Evolutionary conservation across 2,797 vertebrate species (phyloP).

Genomic region (Clamator glandarius): DNA sequence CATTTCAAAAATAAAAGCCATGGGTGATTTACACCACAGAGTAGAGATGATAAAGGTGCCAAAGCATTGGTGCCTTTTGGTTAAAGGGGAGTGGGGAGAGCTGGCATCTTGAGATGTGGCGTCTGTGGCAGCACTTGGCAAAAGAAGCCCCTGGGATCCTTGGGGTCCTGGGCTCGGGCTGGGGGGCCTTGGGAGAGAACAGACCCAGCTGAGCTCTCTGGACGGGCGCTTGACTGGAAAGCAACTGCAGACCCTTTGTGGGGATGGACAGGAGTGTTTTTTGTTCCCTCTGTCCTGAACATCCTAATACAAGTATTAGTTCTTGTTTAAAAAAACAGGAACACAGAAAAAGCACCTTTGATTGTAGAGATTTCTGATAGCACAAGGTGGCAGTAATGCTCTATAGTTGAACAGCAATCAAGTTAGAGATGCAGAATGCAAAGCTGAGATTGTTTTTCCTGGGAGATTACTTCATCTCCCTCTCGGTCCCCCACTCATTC

Average conservation of each 20-base stretch:
- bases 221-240: not conserved
- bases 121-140: not conserved
- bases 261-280: fast-evolving
- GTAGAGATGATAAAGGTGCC: not conserved
- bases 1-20: not conserved
- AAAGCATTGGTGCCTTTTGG: not conserved
- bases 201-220: fast-evolving
- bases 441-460: not conserved
- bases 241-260: fast-evolving
- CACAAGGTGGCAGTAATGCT: slow-evolving; percentile 55
- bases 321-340: not conserved
- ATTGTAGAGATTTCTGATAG: not conserved
- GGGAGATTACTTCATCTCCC: not conserved
- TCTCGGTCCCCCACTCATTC: fast-evolving
- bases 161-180: not conserved
- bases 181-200: too few species aligned
- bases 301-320: not conserved
- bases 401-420: not conserved
- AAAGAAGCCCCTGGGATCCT: not conserved
- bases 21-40: fast-evolving
- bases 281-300: not conserved
- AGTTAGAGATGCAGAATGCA: not conserved
- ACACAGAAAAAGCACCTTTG: not conserved
- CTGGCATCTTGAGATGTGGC: not conserved
- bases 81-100: not conserved